Evolutionary conservation across 2,888 invertebrate genomes (phyloP).

Genomic region (Epsilonema sp.): DNA sequence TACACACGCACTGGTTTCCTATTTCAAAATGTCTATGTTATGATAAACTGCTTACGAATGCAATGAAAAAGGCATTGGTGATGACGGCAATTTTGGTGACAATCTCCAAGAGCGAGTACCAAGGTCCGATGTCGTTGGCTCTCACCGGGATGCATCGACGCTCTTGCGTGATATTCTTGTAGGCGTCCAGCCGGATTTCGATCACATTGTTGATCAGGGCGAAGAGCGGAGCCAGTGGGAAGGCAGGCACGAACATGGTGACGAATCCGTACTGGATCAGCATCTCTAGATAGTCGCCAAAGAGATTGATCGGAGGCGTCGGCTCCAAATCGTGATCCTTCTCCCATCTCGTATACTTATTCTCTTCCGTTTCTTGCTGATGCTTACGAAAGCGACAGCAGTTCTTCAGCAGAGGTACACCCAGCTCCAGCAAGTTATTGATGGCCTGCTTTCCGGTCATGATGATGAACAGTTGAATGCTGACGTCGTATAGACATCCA

Average conservation of each 20-base stretch:
- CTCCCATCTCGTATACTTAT: constrained; percentile 47
- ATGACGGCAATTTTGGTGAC: constrained; percentile 76
- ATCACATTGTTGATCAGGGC: constrained; percentile 77
- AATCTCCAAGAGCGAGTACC: constrained; percentile 63
- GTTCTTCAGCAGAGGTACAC: constrained; percentile 44
- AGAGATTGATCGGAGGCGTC: constrained; percentile 55
- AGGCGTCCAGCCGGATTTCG: constrained; percentile 79
- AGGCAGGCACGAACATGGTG: constrained; percentile 84
- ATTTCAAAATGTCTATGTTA: too few relatives aligned
- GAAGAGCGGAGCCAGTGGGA: constrained; percentile 72
- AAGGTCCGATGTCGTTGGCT: constrained; percentile 8
- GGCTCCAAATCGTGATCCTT: constrained; percentile 64
- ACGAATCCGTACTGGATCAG: constrained; percentile 86
- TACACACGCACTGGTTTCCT: too few relatives aligned
- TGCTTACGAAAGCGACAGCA: neutral
- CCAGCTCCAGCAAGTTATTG: constrained; percentile 65
- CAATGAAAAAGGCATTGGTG: constrained; percentile 84
- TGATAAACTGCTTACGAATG: constrained; percentile 49
- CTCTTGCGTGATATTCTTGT: constrained; percentile 57
- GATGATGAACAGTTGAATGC: constrained; percentile 73
- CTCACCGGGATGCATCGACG: constrained; percentile 5
- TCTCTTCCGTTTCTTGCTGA: neutral
- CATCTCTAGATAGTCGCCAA: constrained; percentile 90
- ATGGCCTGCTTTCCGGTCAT: constrained; percentile 85
- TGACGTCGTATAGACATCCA: constrained; percentile 69